Conservation (phyloP, 2,888 invertebrate genomes). For the Frankliniella intonsa region DNA sequence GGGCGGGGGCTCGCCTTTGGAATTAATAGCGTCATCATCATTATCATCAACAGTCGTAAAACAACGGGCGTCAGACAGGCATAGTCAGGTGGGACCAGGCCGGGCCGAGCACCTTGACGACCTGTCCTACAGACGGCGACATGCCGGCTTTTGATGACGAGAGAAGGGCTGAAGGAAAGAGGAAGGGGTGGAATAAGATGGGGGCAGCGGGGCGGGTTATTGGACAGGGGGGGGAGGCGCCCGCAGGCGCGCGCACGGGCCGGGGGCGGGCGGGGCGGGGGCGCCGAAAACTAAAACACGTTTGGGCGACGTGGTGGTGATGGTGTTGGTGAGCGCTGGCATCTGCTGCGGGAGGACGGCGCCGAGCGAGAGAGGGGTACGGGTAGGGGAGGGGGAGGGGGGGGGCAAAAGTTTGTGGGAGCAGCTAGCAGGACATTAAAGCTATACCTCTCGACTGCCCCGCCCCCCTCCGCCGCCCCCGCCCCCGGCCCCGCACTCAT, state of each 20-base stretch:
- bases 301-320: neutral
- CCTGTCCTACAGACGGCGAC: neutral
- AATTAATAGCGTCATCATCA: neutral
- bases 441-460: neutral
- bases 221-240: too few relatives aligned
- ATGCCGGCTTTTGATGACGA: neutral
- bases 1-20: too few relatives aligned
- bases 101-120: neutral
- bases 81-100: too few relatives aligned
- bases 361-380: neutral
- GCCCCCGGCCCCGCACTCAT: neutral
- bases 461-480: neutral
- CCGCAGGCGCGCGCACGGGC: neutral
- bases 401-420: neutral
- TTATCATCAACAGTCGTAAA: neutral
- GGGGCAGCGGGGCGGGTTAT: too few relatives aligned
- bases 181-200: too few relatives aligned
- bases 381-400: neutral
- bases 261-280: neutral
- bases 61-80: too few relatives aligned
- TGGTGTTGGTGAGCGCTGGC: neutral
- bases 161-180: too few relatives aligned
- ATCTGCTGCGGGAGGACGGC: neutral
- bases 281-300: too few relatives aligned
- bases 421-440: conserved; percentile 9